Evolutionary conservation across 1,140 invertebrate species (phyloP).

Genomic region (Trypoxylus dichotomus): DNA sequence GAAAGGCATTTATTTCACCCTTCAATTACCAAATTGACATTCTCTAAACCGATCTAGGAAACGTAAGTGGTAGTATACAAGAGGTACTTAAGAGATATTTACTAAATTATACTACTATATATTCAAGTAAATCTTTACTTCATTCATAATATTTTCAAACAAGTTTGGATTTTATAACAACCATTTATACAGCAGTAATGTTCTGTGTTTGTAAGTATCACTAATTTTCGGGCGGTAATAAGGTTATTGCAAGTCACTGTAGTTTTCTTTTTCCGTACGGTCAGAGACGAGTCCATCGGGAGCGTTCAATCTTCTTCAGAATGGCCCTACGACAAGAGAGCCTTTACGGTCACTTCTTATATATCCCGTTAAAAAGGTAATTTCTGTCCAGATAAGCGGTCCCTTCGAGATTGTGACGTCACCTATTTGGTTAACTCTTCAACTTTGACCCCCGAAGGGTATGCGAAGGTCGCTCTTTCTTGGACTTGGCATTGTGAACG

Average conservation of each 20-base stretch:
- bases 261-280: neutral
- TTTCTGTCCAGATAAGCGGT: slow-evolving; percentile 40
- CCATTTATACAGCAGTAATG: neutral
- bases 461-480: neutral
- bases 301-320: slow-evolving; percentile 42
- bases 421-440: slow-evolving; percentile 33
- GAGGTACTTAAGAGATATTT: too few relatives aligned
- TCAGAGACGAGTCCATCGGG: slow-evolving; percentile 36
- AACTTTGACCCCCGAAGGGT: slow-evolving; percentile 26
- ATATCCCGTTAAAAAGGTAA: slow-evolving; percentile 45
- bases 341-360: slow-evolving; percentile 42
- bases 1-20: too few relatives aligned
- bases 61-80: too few relatives aligned
- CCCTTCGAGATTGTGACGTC: slow-evolving; percentile 40
- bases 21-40: too few relatives aligned
- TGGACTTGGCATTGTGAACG: slow-evolving; percentile 17
- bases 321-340: slow-evolving; percentile 36
- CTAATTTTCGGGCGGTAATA: slow-evolving; percentile 3
- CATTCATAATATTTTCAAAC: too few relatives aligned
- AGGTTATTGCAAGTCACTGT: slow-evolving; percentile 2
- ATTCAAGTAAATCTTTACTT: too few relatives aligned
- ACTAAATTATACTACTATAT: too few relatives aligned
- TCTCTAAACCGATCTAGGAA: too few relatives aligned
- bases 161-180: too few relatives aligned
- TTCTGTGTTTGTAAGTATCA: neutral